Base-by-base conservation (phyloP, 2,113 vertebrate genomes). In the Stigmatopora argus region DNA sequence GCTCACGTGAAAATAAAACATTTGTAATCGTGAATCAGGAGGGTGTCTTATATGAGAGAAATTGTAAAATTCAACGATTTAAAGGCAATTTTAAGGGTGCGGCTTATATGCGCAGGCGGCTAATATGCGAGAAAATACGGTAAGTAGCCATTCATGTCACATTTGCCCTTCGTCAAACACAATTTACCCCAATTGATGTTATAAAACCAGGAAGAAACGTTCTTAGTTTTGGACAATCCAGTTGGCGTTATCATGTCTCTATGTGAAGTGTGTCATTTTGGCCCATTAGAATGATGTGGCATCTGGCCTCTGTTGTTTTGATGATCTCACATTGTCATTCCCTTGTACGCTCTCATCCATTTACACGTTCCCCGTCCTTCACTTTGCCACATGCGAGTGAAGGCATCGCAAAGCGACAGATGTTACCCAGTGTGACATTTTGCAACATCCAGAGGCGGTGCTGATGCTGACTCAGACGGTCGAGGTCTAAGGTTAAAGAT, bases 351-450 rank as follows among this genome's bases (percentile, higher is more conserved):
- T 15, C 70, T 52, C 10, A 4, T 66, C 66, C 62, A 56, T 73
- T 72, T 70, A 62, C 67, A 52, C 57, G 10, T 66, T 60, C 26
- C 72, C 19, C 58, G 45, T 47, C 71, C 55, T 52, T 75, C 72
- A 69, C 58, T 26, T 65, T 59, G 52, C 58, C 59, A 23, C 58
- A 62, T 61, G 49, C 71, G 65, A 47, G 53, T 17, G 59, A 23
- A 57, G 64, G 64, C 47, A 23, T 79, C 71, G 74, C 77, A 62
- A 23, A 23, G 62, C 72, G 69, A 70, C 87, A 88, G 85, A 86
- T 89, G 86, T 87, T 87, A 70, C 80, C 68, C 79, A 73, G 79
- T 70, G 71, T 81, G 84, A 70, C 64, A 64, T 70, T 77, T 38
- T 70, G 71, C 64, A 65, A 64, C 53, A 68, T 81, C 71, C 61